Base-by-base conservation (phyloP, 2,888 invertebrate species). In the Diaprepes abbreviatus region DNA sequence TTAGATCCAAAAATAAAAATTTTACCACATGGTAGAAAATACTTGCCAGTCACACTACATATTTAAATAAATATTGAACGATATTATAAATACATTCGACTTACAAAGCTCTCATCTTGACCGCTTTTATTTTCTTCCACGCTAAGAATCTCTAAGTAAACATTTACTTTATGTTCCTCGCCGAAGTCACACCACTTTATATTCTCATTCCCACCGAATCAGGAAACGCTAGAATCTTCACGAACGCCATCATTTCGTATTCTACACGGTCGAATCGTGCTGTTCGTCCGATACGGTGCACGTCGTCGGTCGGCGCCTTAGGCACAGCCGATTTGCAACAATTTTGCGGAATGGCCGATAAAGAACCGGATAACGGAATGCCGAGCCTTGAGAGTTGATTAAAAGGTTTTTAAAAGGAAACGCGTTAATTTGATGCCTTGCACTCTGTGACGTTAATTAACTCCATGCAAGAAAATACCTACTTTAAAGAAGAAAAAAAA, bases 141-240 rank as follows among this genome's bases (percentile, higher is more conserved):
- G 24, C 24, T 3, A 24, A 24, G 24, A 24, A 24, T 24, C 5
- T 24, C 24, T 24, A 24, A 24, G 5, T 24, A 5, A 24, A 24
- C 24, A 24, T 24, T 24, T 24, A 24, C 24, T 24, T 24, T 10
- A 50, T 50, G 50, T 50, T 24, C 5, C 24, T 24, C 2, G 21
- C 21, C 24, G 43, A 31, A 48, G 12, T 48, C 48, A 45, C 59
- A 48, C 45, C 45, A n/a, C 28, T 24, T 58, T 40, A 36, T 40
- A 21, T 35, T 48, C 60, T 31, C 48, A 48, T 60, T 63, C 50
- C 50, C 21, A 45, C 45, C 62, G 38, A 63, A 33, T 63, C 62
- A 63, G 62, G 62, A 63, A 63, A 52, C 38, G 62, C 14, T 36
- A 35, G 50, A 12, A 35, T 59, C 40, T 43, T 59, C 52, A 52